These are phyloP conservation scores for Petrolisthes cinctipes DNA, from an alignment of 2,888 invertebrate species.

Conservation along the genomic window DNA sequence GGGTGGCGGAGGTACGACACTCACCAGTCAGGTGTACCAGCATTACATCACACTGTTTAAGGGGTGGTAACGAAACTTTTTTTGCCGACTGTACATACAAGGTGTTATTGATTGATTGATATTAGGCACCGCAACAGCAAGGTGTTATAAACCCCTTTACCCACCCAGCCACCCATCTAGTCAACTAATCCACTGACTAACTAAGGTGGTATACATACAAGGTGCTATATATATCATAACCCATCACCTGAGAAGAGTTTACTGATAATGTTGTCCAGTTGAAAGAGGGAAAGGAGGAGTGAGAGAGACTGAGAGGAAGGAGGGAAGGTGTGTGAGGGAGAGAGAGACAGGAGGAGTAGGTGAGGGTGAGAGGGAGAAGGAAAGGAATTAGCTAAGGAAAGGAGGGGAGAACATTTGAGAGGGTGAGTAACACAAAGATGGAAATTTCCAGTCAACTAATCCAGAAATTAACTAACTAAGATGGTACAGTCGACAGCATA, in stretches of 20 bases:
- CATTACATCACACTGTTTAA: too few relatives aligned
- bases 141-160: too few relatives aligned
- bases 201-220: neutral
- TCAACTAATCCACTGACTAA: too few relatives aligned
- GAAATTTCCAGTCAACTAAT: neutral
- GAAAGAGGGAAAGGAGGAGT: constrained; percentile 4
- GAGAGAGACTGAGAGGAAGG: neutral
- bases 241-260: constrained; percentile 82
- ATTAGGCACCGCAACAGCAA: neutral
- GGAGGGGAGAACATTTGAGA: neutral
- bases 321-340: neutral
- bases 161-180: neutral
- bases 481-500: too few relatives aligned
- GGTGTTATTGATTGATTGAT: too few relatives aligned
- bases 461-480: too few relatives aligned
- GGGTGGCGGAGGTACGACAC: too few relatives aligned
- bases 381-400: neutral
- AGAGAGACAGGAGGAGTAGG: too few relatives aligned
- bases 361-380: neutral
- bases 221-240: neutral
- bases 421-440: too few relatives aligned
- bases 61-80: too few relatives aligned
- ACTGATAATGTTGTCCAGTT: constrained; percentile 90
- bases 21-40: too few relatives aligned
- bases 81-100: too few relatives aligned